Base-by-base conservation (phyloP, 2,888 invertebrate species). In the Tiliacea aurago region DNA sequence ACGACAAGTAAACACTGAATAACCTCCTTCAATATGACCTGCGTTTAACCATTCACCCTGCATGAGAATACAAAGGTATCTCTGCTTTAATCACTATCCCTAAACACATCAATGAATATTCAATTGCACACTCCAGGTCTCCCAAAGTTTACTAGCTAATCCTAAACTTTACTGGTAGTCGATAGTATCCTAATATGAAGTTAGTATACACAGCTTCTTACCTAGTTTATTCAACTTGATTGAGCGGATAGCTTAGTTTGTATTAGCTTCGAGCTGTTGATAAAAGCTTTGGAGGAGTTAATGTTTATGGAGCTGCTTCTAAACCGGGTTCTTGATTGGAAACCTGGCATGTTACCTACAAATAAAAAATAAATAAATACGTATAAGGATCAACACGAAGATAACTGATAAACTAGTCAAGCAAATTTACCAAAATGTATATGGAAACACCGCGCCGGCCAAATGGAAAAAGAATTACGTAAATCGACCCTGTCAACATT, bases 101-200 rank as follows among this genome's bases (percentile, higher is more conserved):
- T 56, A 55, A 62, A 81, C 49, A 80, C 15, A 66, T 64, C 20
- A 28, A 81, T 80, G 59, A 84, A 84, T 84, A 80, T 84, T 80
- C 84, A 68, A 37, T 55, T 33, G 37, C 63, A 56, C 20, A 64
- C 51, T 45, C 43, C 66, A 66, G 80, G 80, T 71, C 23, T 13
- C 2, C 11, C 33, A 3, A 84, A 84, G 67, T 84, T 80, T 20
- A 47, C 15, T 18, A 61, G 59, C 13, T 59, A 62, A 67, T 81
- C 45, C 56, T 56, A n/a, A 81, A 81, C 49, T 81, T 80, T 33
- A 56, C 18, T 67, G 11, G 56, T 41, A 33, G 51, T 37, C 47
- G 61, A 61, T 80, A 65, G 70, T 76, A 68, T 43, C 37, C 53
- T 68, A 70, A 68, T 76, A 84, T 58, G 56, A 62, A 81, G 70